Conservation (phyloP, 2,797 vertebrate species). For the Enteromius trimaculatus region DNA sequence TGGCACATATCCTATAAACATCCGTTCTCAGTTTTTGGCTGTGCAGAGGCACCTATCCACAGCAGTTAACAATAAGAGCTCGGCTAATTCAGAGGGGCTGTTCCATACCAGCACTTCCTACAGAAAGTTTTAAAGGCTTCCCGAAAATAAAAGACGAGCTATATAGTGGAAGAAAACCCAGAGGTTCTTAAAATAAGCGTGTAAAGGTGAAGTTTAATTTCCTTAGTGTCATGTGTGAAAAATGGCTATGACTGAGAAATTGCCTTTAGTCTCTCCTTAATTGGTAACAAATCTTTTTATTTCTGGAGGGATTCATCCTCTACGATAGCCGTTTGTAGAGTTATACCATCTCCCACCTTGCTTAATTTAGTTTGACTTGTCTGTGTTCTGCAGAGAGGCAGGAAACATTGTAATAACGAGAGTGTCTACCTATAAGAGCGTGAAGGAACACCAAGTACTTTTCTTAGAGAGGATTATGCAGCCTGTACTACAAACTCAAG, state of each 20-base stretch:
- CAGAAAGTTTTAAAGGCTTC: neutral
- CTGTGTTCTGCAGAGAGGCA: neutral
- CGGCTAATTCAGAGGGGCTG: neutral
- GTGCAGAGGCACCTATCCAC: neutral
- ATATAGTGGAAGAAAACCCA: slow-evolving; percentile 3
- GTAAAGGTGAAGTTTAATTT: neutral
- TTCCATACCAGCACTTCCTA: neutral
- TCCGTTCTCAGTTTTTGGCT: neutral
- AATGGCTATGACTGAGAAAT: neutral
- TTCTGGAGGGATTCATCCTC: neutral
- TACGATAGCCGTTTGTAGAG: neutral
- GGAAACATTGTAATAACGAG: neutral
- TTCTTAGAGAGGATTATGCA: slow-evolving; percentile 18
- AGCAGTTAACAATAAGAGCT: neutral
- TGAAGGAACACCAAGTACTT: slow-evolving; percentile 22
- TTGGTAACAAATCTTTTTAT: neutral
- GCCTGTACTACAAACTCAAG: slow-evolving; percentile 26
- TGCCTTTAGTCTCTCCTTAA: neutral
- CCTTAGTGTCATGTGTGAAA: neutral
- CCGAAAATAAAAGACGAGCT: neutral
- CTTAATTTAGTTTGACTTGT: slow-evolving; percentile 1
- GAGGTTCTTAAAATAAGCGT: neutral
- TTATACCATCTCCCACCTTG: neutral
- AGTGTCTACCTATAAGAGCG: neutral
- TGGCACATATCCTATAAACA: neutral